Evolutionary conservation across 2,797 vertebrate species (phyloP).

Genomic region (Sciurus carolinensis): DNA sequence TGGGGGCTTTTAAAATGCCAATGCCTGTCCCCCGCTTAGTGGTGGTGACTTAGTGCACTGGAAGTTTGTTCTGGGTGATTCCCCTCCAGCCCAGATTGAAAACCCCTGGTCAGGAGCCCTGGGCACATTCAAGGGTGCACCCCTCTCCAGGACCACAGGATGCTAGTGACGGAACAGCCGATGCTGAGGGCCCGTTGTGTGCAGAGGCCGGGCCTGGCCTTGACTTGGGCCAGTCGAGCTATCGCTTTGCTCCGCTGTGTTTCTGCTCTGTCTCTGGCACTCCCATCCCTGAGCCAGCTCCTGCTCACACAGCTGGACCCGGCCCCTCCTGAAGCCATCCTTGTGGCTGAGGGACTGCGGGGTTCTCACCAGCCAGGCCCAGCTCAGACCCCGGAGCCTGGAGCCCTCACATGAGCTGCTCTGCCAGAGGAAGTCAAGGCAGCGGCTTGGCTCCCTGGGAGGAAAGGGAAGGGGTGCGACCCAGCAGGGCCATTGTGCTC

Average conservation of each 20-base stretch:
- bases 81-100: neutral
- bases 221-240: too few relatives aligned
- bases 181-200: too few relatives aligned
- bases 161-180: neutral
- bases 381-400: neutral
- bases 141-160: neutral
- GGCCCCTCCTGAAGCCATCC: neutral
- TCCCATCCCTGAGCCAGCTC: neutral
- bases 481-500: neutral
- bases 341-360: neutral
- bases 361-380: neutral
- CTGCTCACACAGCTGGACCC: accelerated
- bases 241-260: too few relatives aligned
- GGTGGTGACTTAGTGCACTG: too few relatives aligned
- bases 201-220: neutral
- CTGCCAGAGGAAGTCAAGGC: neutral
- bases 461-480: neutral
- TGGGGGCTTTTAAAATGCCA: neutral
- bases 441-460: too few relatives aligned
- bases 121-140: neutral
- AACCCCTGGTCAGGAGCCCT: neutral
- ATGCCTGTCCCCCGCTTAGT: too few relatives aligned
- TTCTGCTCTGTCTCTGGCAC: too few relatives aligned
- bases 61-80: neutral
- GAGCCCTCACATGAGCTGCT: neutral